A percentile compares a stretch with the other conserved stretches of the same genome.
phyloP scores from a whole-genome alignment of 2,797 vertebrate genomes.

The Chloroceryle inda region DNA sequence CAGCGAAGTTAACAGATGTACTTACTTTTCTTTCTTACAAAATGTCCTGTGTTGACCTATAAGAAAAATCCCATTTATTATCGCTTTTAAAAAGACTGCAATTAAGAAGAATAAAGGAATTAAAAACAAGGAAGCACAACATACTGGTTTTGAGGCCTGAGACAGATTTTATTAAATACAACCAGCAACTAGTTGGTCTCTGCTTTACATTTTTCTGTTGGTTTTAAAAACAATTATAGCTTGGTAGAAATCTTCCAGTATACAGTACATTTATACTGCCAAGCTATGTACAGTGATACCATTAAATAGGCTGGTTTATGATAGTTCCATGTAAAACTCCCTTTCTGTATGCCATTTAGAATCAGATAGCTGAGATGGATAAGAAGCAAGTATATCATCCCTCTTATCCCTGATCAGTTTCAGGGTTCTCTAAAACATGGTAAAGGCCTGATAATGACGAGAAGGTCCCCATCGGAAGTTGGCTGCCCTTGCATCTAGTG shows the following conservation, averaged over 20 bases:
- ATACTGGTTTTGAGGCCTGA: not conserved
- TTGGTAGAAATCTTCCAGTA: not conserved
- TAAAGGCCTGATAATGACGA: not conserved
- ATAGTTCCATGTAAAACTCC: not conserved
- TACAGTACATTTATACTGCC: not conserved
- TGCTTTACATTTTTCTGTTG: not conserved
- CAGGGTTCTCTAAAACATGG: not conserved
- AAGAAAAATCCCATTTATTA: not conserved
- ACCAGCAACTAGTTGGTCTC: not conserved
- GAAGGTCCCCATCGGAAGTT: not conserved
- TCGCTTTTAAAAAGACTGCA: not conserved
- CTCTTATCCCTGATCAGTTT: not conserved
- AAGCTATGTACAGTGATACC: constrained; percentile 1
- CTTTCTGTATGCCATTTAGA: constrained; percentile 30
- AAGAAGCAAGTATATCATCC: not conserved
- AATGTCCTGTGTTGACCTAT: not conserved
- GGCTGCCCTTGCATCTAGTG: not conserved
- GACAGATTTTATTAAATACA: not conserved
- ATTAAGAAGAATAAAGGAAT: not conserved
- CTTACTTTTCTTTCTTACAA: not conserved
- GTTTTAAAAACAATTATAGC: not conserved
- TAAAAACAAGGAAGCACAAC: not conserved
- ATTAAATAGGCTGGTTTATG: constrained; percentile 40
- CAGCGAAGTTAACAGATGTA: not conserved
- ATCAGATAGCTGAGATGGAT: not conserved